A percentile compares a stretch with the other conserved stretches of the same genome.
Conservation (phyloP, 2,888 invertebrate species). For the Kuschelorhynchus macadamiae region DNA sequence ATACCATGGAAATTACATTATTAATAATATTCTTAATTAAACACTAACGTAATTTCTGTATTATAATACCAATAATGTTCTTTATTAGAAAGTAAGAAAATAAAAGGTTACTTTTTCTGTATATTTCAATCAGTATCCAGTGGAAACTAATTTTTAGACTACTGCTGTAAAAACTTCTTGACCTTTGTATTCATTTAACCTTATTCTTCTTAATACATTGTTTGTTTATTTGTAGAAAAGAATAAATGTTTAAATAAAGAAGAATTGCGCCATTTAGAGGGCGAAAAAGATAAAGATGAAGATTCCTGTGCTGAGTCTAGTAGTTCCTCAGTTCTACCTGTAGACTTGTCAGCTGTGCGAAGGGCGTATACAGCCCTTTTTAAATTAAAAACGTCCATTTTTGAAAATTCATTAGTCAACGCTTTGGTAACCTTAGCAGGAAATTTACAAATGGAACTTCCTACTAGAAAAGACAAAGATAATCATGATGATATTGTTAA, state of each 20-base stretch:
- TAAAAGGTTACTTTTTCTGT: too few species aligned
- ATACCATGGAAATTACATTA: too few species aligned
- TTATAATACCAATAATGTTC: too few species aligned
- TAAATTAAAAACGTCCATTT: conserved; percentile 66
- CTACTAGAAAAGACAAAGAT: conserved; percentile 63
- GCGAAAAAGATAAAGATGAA: conserved; percentile 90
- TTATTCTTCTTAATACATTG: too few species aligned
- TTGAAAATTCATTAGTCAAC: conserved; percentile 78
- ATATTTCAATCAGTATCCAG: too few species aligned
- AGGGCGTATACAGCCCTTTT: conserved; percentile 74
- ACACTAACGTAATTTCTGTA: too few species aligned
- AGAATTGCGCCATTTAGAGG: conserved; percentile 79
- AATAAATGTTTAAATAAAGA: conserved; percentile 77
- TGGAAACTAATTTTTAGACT: too few species aligned
- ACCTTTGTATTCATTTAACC: too few species aligned
- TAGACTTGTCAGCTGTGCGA: conserved; percentile 82
- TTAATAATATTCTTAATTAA: too few species aligned
- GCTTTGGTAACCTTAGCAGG: conserved; percentile 82
- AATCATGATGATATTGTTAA: conserved; percentile 73
- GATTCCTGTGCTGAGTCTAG: conserved; percentile 76
- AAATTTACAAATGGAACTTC: conserved; percentile 79
- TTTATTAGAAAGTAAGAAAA: too few species aligned
- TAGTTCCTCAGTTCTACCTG: conserved; percentile 62
- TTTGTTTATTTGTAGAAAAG: conserved; percentile 31
- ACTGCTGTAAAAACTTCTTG: too few species aligned